These are phyloP conservation scores for Microcaecilia unicolor DNA, from an alignment of 2,797 vertebrate species.

Conservation along the genomic window DNA sequence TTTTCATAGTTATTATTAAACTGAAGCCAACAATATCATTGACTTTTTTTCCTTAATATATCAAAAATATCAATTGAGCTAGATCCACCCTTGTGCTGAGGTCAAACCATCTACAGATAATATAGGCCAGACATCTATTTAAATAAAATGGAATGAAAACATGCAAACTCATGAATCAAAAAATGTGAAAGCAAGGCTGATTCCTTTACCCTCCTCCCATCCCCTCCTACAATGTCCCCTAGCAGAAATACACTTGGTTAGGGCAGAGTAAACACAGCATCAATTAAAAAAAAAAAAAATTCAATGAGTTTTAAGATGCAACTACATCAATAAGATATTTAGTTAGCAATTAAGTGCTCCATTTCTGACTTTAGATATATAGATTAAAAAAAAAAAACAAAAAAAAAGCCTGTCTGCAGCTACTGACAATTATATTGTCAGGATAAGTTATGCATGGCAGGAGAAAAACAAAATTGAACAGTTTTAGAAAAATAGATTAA, in stretches of 20 bases:
- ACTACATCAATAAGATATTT: constrained; percentile 37
- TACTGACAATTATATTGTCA: constrained; percentile 52
- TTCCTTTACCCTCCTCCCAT: constrained; percentile 44
- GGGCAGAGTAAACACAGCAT: constrained; percentile 47
- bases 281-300: constrained; percentile 42
- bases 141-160: too few relatives aligned
- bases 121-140: too few relatives aligned
- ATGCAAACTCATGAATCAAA: constrained; percentile 34
- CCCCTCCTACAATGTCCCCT: too few relatives aligned
- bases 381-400: too few relatives aligned
- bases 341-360: constrained; percentile 55
- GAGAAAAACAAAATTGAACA: constrained; percentile 56
- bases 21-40: too few relatives aligned
- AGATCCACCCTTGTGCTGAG: constrained; percentile 25
- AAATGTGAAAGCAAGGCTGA: constrained; percentile 29
- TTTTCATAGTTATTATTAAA: too few relatives aligned
- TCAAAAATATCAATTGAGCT: too few relatives aligned
- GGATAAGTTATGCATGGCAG: constrained; percentile 50
- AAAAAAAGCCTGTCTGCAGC: constrained; percentile 48
- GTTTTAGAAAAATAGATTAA: constrained; percentile 67
- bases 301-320: constrained; percentile 53
- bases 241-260: constrained; percentile 40
- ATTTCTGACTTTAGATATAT: constrained; percentile 45
- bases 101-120: too few relatives aligned
- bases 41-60: too few relatives aligned